Evolutionary conservation across 2,113 vertebrate species (phyloP), one percentile per base, ranked within the genome.

Genomic region (Prinia subflava): DNA sequence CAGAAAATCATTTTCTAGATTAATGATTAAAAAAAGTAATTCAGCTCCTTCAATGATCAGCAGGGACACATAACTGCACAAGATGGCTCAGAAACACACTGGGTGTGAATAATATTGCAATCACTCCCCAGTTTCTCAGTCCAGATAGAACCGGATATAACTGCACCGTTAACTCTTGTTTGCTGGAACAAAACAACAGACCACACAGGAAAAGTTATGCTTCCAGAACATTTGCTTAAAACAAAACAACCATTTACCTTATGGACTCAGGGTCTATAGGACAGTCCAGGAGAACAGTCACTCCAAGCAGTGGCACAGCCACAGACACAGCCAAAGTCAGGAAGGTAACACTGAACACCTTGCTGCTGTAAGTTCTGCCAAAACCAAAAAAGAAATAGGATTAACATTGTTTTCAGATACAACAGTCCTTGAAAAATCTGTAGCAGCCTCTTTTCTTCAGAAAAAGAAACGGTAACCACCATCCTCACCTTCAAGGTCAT

Each of bases 181-280:
- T 60, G 18, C 35, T 33, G n/a, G n/a, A 56, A 56, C 27, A 41
- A 67, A 56, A 22, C 52, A 47, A 15, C 8, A 73, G 49, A 80
- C 35, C 11, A 50, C 18, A 33, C 6, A 33, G 1, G 2, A 60
- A 20, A 65, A 86, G 31, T 64, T 42, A 59, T 1, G 2, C 9
- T 75, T 83, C 52, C 41, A n/a, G 20, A 62, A 53, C 8, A 68
- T 19, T 47, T 30, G 15, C 33, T 42, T 28, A 75, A 93, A 57
- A 46, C 14, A 57, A 71, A 11, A 47, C 3, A 11, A 47, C 3
- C n/a, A 25, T 92, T 97, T 96, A 99, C 99, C 98, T 99, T 96
- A 99, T 97, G 31, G 96, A 97, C 18, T 99, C 98, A 5, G 99
- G 99, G 3, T 99, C 98, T 96, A 99, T 99, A 28, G 99, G 99